Percentiles rank a stretch among this genome's conserved stretches.
phyloP scores from a whole-genome alignment of 2,797 vertebrate species.

The Lacerta viridis region DNA sequence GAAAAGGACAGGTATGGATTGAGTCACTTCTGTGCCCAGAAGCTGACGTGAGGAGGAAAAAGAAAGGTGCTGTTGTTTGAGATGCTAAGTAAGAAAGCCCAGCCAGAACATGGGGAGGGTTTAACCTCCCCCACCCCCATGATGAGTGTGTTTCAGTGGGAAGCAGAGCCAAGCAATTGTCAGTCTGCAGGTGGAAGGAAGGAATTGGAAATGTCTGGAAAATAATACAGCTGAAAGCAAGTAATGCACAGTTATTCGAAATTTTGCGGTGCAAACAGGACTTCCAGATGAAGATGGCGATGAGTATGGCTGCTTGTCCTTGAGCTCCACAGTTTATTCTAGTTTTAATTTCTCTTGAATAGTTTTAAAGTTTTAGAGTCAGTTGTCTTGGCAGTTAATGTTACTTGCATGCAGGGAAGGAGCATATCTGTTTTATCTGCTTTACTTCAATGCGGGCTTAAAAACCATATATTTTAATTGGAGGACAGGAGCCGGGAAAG shows the following conservation, averaged over 20 bases:
- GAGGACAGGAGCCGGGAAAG: no score
- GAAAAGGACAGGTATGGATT: background rate
- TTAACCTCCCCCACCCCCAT: background rate
- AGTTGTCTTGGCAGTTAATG: no score
- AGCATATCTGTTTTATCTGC: no score
- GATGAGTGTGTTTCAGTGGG: background rate
- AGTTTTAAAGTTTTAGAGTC: no score
- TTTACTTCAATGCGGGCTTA: no score
- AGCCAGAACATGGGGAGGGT: background rate
- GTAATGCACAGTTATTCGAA: no score
- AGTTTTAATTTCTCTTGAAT: no score
- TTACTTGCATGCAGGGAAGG: no score
- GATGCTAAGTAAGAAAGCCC: background rate
- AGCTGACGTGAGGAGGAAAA: background rate
- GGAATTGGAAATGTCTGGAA: background rate
- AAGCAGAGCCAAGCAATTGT: background rate
- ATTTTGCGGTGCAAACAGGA: background rate
- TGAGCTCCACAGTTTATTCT: no score
- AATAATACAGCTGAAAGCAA: background rate
- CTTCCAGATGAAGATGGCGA: no score
- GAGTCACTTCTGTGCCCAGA: background rate
- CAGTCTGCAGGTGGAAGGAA: background rate
- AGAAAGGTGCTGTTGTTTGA: background rate
- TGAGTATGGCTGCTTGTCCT: no score
- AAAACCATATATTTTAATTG: no score